Evolutionary conservation across 2,113 vertebrate species (phyloP), one percentile per base, ranked within the genome.

Genomic region (Coryphaenoides rupestris): DNA sequence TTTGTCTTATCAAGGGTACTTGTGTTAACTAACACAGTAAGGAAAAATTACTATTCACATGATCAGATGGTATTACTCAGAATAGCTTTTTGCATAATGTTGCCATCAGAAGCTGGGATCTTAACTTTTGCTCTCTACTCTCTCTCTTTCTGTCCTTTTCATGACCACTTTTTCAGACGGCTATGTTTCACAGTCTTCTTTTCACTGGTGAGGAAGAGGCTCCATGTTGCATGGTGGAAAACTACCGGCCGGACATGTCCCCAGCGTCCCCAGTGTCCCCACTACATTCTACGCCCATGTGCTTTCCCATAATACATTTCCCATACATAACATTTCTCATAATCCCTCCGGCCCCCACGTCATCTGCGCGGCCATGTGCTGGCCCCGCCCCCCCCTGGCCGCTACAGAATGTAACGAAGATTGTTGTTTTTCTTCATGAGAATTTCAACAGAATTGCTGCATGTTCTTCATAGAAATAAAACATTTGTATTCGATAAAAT

Each of bases 231-330:
- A 99, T 99, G 97, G 77, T 89, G 65, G 89, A 94, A 83, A 99
- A 98, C 89, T 98, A 84, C 86, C 93, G 96, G 5, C 96, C 96
- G n/a, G n/a, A n/a, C n/a, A n/a, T n/a, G n/a, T n/a, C n/a, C n/a
- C n/a, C n/a, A n/a, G n/a, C n/a, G n/a, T n/a, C n/a, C n/a, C n/a
- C n/a, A n/a, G n/a, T n/a, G n/a, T n/a, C n/a, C n/a, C n/a, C n/a
- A n/a, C n/a, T n/a, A n/a, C n/a, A n/a, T n/a, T n/a, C n/a, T n/a
- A n/a, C n/a, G n/a, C n/a, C n/a, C n/a, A n/a, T n/a, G n/a, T n/a
- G n/a, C n/a, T n/a, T n/a, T n/a, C n/a, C n/a, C n/a, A n/a, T n/a
- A n/a, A n/a, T n/a, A n/a, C n/a, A n/a, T n/a, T n/a, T n/a, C n/a
- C n/a, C n/a, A n/a, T n/a, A n/a, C n/a, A n/a, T n/a, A n/a, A n/a